These are phyloP conservation scores for Echinops telfairi DNA, from an alignment of 2,113 vertebrate species.

Conservation along the genomic window DNA sequence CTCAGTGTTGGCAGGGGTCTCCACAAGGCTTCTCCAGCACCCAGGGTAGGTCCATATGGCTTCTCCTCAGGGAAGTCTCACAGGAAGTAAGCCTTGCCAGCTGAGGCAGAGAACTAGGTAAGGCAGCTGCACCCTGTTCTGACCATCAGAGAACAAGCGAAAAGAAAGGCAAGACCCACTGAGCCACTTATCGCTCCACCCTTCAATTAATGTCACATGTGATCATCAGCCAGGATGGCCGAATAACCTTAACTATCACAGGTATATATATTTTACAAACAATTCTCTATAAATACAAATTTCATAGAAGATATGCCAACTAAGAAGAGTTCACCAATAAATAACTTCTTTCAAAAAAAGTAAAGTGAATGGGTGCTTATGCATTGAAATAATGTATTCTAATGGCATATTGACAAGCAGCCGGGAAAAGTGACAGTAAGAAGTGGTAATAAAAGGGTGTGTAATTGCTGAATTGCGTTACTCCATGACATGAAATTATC, in stretches of 20 bases:
- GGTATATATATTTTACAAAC: background rate
- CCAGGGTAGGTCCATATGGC: no score
- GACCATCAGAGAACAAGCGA: no score
- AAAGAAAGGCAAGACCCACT: no score
- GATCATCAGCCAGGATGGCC: no score
- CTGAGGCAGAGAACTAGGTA: no score
- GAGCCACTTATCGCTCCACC: no score
- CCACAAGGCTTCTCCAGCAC: no score
- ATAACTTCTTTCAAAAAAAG: background rate
- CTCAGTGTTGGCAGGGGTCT: no score
- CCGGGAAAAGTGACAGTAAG: background rate
- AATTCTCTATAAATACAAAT: constrained; percentile 46
- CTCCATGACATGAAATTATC: background rate
- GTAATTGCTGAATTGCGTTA: background rate
- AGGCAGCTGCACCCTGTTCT: no score
- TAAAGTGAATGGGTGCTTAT: background rate
- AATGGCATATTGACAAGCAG: background rate
- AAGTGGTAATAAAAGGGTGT: background rate
- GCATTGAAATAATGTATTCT: background rate
- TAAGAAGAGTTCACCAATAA: constrained; percentile 27
- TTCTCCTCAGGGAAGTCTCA: no score
- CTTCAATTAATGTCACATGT: no score
- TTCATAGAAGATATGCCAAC: background rate
- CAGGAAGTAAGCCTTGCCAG: no score
- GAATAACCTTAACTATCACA: background rate